Conservation (phyloP, 35 echinoderm and acorn worm species). For the Apostichopus californicus region DNA sequence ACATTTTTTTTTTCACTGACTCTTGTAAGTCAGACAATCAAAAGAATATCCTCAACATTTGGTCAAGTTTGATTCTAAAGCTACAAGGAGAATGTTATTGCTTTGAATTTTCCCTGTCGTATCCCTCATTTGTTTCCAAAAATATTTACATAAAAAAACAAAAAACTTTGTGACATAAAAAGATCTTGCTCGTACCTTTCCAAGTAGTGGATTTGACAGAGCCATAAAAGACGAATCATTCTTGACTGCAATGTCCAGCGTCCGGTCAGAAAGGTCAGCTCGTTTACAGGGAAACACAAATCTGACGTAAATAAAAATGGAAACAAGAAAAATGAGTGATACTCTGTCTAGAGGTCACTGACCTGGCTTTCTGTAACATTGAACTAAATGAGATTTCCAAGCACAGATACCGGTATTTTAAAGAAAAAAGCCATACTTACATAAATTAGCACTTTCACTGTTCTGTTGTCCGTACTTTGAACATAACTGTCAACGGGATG, state of each 20-base stretch:
- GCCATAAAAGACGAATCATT: constrained; percentile 63
- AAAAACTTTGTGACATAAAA: background rate
- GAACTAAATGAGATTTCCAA: too few species aligned
- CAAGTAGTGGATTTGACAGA: constrained; percentile 53
- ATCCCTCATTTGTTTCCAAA: background rate
- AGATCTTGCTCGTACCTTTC: constrained; percentile 33
- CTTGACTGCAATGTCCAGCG: constrained; percentile 75
- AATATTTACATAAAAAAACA: background rate
- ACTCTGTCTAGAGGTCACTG: background rate
- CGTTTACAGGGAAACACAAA: constrained; percentile 61
- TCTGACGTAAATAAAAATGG: constrained; percentile 13
- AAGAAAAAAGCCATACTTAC: too few species aligned
- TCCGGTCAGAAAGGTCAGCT: constrained; percentile 17
- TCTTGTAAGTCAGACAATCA: too few species aligned
- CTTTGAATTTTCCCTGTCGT: too few species aligned
- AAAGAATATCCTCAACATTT: too few species aligned
- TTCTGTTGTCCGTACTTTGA: too few species aligned
- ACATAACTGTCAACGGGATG: too few species aligned
- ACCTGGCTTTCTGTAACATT: too few species aligned
- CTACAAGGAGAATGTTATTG: background rate
- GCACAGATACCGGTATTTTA: too few species aligned
- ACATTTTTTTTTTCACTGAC: too few species aligned
- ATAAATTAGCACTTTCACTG: too few species aligned
- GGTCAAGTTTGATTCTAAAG: background rate
- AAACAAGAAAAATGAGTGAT: background rate